Evolutionary conservation across 2,113 vertebrate genomes (phyloP).

Genomic region (Tragelaphus strepsiceros): DNA sequence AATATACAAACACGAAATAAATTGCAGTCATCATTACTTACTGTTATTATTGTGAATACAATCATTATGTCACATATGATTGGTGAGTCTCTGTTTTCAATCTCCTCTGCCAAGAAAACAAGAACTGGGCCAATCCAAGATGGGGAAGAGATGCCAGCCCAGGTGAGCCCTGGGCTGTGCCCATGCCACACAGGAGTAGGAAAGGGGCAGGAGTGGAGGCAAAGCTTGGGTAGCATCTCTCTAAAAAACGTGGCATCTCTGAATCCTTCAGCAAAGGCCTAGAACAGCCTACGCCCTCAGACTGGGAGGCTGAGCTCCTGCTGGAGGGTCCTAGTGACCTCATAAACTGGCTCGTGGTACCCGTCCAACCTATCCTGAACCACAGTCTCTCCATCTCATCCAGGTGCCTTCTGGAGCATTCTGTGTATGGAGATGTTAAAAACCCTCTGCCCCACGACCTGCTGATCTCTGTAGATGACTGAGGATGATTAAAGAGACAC

Average conservation of each 20-base stretch:
- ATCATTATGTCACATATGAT: background rate
- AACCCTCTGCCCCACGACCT: background rate
- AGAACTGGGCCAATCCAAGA: background rate
- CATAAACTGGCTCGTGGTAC: background rate
- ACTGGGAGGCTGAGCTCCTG: background rate
- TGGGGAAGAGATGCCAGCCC: background rate
- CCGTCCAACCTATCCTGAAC: background rate
- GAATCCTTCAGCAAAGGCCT: background rate
- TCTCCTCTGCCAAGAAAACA: background rate
- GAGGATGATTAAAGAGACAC: conserved; percentile 21
- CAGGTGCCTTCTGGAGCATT: background rate
- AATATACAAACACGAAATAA: background rate
- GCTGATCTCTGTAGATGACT: conserved; percentile 1
- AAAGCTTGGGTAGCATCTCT: background rate
- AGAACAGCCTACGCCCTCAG: background rate
- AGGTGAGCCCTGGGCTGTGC: background rate
- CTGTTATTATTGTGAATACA: conserved; percentile 2
- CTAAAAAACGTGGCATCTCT: background rate
- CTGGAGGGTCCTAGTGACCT: background rate
- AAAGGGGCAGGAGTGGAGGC: background rate
- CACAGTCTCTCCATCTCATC: background rate
- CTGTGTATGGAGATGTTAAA: background rate
- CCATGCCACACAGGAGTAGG: background rate
- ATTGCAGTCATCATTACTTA: background rate
- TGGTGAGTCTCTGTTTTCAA: background rate